Base-by-base conservation (phyloP, 2,797 vertebrate species). In the Acipenser transmontanus region DNA sequence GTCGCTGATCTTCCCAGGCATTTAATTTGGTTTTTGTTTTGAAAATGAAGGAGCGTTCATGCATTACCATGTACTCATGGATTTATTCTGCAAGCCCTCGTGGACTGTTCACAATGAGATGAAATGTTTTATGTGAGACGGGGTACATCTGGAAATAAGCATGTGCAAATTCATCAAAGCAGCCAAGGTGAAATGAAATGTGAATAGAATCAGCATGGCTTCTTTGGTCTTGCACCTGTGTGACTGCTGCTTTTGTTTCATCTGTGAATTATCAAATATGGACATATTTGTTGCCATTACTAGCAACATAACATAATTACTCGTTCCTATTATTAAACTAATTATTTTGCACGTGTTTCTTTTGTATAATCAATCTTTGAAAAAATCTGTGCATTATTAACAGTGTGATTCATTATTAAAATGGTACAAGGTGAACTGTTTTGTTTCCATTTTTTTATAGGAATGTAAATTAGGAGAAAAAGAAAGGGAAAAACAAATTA, bases 111-210 rank as follows among this genome's bases (percentile, higher is more conserved):
- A 34, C 34, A 34, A 4, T 34, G 54, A 57, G 12, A 57, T 57
- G 54, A 57, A 57, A 57, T 57, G 14, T 52, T 52, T 8, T 57
- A n/a, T 57, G 6, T 57, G 14, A 57, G 54, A 57, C 2, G 51
- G 34, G 34, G 54, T 7, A 13, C 12, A 57, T 57, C 54, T 57
- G 12, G 14, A 57, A 57, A 11, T 57, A 11, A n/a, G 54, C 9
- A 11, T 7, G 1, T n/a, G 12, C 54, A 57, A 2, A 57, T 57
- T 57, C 54, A 57, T 57, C 54, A 57, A 57, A 57, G 54, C 54
- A 57, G 54, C 14, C 54, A n/a, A 57, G 54, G 8, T 11, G 54
- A 57, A 57, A 57, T 57, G 54, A 57, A 57, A 57, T 57, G 12
- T 57, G 54, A 57, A 57, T 7, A 11, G 12, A 7, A n/a, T 11